Percentiles rank a stretch among this genome's conserved stretches.
These are phyloP conservation scores for Caenorhabditis tropicalis DNA, from an alignment of 1,140 invertebrate species.

Conservation along the genomic window DNA sequence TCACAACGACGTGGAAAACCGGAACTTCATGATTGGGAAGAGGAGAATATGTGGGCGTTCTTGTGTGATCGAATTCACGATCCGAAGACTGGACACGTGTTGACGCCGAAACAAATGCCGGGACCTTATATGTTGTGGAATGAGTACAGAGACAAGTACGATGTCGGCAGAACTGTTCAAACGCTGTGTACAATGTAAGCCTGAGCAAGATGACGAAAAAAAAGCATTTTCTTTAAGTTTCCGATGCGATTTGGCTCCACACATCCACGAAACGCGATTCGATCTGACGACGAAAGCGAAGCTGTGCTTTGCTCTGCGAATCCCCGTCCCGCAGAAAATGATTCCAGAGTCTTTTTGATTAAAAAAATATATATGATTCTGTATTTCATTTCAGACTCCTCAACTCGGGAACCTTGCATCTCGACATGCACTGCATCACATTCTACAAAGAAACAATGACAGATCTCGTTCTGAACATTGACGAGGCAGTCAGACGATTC, in stretches of 20 bases:
- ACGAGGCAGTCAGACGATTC: not conserved
- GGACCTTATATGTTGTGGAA: not conserved
- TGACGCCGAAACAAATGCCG: not conserved
- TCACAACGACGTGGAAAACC: not conserved
- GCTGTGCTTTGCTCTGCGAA: not conserved
- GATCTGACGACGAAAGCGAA: not conserved
- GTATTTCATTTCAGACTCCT: not conserved
- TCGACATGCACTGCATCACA: too few relatives aligned
- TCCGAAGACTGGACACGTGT: not conserved
- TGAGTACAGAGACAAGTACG: not conserved
- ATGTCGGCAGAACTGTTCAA: not conserved
- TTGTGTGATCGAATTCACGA: not conserved
- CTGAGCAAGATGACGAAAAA: not conserved
- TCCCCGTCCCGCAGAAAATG: not conserved
- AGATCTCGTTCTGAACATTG: not conserved
- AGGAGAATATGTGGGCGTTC: not conserved
- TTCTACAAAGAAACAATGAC: not conserved
- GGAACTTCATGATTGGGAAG: not conserved
- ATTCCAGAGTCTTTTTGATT: not conserved
- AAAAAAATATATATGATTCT: not conserved
- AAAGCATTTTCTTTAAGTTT: not conserved
- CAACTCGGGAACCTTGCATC: too few relatives aligned
- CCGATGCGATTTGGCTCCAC: not conserved
- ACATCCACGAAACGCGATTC: not conserved
- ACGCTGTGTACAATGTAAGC: not conserved